These are phyloP conservation scores for Tethya wilhelma DNA, from an alignment of 37 sponge, comb jelly and placozoan species.

Conservation along the genomic window DNA sequence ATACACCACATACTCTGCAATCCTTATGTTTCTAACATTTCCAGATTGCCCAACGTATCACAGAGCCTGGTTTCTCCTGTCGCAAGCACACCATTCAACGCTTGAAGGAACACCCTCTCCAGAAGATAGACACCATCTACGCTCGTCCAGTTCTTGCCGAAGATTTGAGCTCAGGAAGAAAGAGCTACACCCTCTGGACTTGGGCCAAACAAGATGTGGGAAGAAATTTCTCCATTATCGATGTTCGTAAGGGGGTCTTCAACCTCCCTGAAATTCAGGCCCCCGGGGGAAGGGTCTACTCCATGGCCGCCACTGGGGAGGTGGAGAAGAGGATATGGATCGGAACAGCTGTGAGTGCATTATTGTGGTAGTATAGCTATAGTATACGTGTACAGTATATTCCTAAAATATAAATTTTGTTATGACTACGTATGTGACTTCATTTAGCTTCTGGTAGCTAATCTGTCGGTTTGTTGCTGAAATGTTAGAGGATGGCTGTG, in stretches of 20 bases:
- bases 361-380: too few relatives aligned
- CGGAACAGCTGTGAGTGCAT: constrained; percentile 82
- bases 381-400: too few relatives aligned
- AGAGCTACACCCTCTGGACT: constrained; percentile 68
- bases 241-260: constrained; percentile 73
- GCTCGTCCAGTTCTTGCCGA: constrained; percentile 57
- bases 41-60: constrained; percentile 52
- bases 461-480: too few relatives aligned
- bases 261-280: constrained; percentile 65
- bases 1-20: neutral
- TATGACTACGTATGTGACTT: too few relatives aligned
- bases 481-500: too few relatives aligned
- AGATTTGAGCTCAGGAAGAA: constrained; percentile 14
- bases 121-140: constrained; percentile 74
- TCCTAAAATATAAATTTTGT: too few relatives aligned
- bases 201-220: constrained; percentile 72
- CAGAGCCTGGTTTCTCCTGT: constrained; percentile 80
- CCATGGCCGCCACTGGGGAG: constrained; percentile 87
- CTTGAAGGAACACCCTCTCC: constrained; percentile 62
- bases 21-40: neutral
- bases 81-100: constrained; percentile 68
- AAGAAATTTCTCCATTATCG: constrained; percentile 77
- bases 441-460: too few relatives aligned
- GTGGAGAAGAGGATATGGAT: constrained; percentile 83
- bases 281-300: constrained; percentile 78